These are phyloP conservation scores for Bombus huntii DNA, from an alignment of 1,140 invertebrate species.

Conservation along the genomic window DNA sequence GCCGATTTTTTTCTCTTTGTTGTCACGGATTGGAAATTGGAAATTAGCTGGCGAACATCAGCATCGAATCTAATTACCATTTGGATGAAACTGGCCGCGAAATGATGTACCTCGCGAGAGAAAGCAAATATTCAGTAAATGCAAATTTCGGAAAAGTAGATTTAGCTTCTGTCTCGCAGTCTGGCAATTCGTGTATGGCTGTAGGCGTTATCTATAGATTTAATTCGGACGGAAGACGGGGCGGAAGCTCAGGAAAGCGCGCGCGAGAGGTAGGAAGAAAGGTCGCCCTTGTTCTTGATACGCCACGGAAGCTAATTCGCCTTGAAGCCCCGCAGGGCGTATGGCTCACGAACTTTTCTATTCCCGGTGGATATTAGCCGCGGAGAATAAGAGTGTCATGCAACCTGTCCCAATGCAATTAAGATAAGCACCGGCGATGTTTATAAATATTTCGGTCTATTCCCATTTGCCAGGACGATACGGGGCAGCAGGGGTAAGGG, in stretches of 20 bases:
- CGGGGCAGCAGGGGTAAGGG: neutral
- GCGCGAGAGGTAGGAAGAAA: conserved; percentile 2
- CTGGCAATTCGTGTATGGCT: conserved; percentile 22
- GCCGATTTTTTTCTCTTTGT: neutral
- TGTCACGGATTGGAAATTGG: neutral
- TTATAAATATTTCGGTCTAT: conserved; percentile 69
- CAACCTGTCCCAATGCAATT: conserved; percentile 73
- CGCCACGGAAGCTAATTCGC: conserved; percentile 64
- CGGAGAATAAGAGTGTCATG: conserved; percentile 62
- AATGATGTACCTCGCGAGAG: neutral
- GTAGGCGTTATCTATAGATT: conserved; percentile 40
- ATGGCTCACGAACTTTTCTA: conserved; percentile 70
- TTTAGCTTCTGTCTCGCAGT: neutral
- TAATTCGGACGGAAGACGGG: conserved; percentile 47
- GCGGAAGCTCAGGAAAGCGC: neutral
- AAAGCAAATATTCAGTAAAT: neutral
- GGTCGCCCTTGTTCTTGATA: conserved; percentile 48
- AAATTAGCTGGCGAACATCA: neutral
- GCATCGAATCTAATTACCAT: neutral
- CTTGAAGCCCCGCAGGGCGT: conserved; percentile 45
- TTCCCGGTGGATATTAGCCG: conserved; percentile 55
- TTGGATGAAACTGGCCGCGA: neutral
- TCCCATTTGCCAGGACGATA: conserved; percentile 20
- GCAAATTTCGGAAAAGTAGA: conserved; percentile 8
- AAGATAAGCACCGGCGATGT: conserved; percentile 74